Base-by-base conservation (phyloP, 2,888 invertebrate species). In the Tetramorium bicarinatum region DNA sequence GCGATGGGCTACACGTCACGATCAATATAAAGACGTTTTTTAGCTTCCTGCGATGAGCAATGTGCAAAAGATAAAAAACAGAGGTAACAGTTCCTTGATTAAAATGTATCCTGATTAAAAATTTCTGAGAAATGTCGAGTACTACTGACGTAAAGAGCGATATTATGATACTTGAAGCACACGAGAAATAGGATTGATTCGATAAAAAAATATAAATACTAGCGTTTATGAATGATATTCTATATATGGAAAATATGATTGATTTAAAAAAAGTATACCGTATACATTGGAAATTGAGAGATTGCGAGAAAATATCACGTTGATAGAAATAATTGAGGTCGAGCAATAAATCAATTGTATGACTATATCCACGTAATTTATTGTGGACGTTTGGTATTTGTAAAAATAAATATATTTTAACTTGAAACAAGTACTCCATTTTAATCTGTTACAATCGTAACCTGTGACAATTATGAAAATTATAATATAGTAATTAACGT, bases 301-400 rank as follows among this genome's bases (percentile, higher is more conserved):
- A 77, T 77, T 69, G 69, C 54, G 54, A 67, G 67, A 77, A 77
- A 66, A 67, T 67, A 77, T n/a, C 54, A 29, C n/a, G n/a, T 77
- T 41, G 21, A 69, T 67, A 54, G 41, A 77, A 67, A 67, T 76
- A 77, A 77, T 67, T 67, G 54, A 77, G 29, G 77, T 41, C 67
- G 41, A 41, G 69, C 41, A 29, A 69, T 77, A 67, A 67, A 67
- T 77, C 77, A 77, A 77, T 77, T 54, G 67, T n/a, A 21, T 29
- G 41, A 9, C 77, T 67, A 69, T 44, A 56, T 44, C 54, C 67
- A 56, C 25, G 67, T 77, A 77, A 77, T 77, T 67, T 69, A 66
- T 76, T 34, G 66, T 52, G 15, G 34, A 64, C 13, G 38, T n/a
- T 13, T 66, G 52, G 21, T 25, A 72, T 76, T 77, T 69, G 29